These are phyloP conservation scores for Tenthredo scrophulariae DNA, from an alignment of 2,888 invertebrate species.

Conservation along the genomic window DNA sequence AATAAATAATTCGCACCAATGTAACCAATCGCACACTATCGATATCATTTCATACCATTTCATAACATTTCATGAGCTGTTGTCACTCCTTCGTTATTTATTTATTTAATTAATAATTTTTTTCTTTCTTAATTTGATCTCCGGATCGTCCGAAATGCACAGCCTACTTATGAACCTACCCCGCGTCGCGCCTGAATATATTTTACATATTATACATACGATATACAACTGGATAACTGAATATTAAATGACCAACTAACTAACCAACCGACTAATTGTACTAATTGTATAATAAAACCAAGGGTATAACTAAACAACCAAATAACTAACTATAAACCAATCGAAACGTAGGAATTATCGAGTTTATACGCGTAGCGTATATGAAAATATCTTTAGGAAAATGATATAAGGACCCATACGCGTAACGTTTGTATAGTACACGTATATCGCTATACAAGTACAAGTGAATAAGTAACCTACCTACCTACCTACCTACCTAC, in stretches of 20 bases:
- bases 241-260: neutral
- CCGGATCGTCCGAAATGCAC: conserved; percentile 11
- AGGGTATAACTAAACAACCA: conserved; percentile 17
- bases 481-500: neutral
- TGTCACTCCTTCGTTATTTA: neutral
- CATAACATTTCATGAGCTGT: neutral
- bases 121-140: neutral
- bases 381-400: neutral
- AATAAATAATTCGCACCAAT: conserved; percentile 3
- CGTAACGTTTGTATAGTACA: neutral
- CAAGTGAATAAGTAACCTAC: neutral
- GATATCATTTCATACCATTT: neutral
- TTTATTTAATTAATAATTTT: too few species aligned
- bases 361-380: neutral
- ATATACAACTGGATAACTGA: neutral
- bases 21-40: neutral
- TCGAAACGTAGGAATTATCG: neutral
- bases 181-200: neutral
- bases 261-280: neutral
- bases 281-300: neutral
- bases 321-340: conserved; percentile 20
- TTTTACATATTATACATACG: neutral
- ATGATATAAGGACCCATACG: neutral
- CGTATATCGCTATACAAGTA: neutral
- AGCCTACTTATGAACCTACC: neutral